phyloP scores from a whole-genome alignment of 2,888 invertebrate genomes.

The Nomada goodeniana region DNA sequence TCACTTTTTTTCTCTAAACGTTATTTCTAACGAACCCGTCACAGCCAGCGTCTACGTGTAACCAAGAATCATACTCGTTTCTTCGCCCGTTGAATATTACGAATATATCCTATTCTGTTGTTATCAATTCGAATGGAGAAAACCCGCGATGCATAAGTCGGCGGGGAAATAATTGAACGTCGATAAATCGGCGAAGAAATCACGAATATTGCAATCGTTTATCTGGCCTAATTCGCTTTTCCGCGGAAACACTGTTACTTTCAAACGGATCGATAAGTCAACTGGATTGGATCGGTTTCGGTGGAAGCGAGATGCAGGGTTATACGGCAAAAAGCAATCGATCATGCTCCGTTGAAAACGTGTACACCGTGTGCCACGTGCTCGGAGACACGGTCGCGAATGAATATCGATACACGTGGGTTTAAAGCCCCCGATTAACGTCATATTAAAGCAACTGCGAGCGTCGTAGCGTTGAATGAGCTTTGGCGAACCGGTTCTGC shows the following conservation, averaged over 20 bases:
- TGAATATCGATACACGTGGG: neutral
- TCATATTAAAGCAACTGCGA: neutral
- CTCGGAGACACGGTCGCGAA: neutral
- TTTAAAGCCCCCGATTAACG: neutral
- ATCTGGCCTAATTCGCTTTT: slow-evolving; percentile 64
- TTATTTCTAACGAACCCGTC: slow-evolving; percentile 60
- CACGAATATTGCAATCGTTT: slow-evolving; percentile 46
- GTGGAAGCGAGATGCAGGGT: slow-evolving; percentile 4
- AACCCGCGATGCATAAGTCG: slow-evolving; percentile 3
- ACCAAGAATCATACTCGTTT: slow-evolving; percentile 10
- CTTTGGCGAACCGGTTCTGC: neutral
- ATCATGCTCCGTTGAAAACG: slow-evolving; percentile 27
- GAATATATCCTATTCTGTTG: too few relatives aligned
- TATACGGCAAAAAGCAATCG: slow-evolving; percentile 26
- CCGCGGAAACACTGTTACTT: slow-evolving; percentile 63
- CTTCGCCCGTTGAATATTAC: neutral
- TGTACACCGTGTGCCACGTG: slow-evolving; percentile 10
- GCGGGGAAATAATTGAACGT: slow-evolving; percentile 1
- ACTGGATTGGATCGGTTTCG: slow-evolving; percentile 39
- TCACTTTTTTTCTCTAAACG: slow-evolving; percentile 42
- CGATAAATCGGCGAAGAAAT: slow-evolving; percentile 8
- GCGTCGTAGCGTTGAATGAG: neutral
- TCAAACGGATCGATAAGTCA: slow-evolving; percentile 64
- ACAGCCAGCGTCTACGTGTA: neutral
- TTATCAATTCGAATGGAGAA: too few relatives aligned